Evolutionary conservation across 2,888 invertebrate species (phyloP), one percentile per base, ranked within the genome.

Genomic region (Sarcophaga carnaria): DNA sequence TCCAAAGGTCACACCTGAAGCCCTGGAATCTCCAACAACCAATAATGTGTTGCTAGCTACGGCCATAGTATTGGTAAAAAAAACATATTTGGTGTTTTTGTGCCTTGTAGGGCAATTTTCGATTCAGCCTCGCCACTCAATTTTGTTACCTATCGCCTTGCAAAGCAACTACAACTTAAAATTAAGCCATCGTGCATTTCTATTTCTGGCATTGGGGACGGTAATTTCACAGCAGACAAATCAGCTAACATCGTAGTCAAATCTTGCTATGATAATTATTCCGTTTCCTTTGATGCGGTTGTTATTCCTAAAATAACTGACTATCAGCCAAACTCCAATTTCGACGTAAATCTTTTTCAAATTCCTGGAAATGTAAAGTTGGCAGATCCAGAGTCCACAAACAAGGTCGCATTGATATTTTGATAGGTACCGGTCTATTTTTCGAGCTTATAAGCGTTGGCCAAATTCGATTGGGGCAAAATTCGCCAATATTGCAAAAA

Each of bases 361-460:
- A 88, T 89, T 37, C 88, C 89, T 5, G 0, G 66, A 59, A 88
- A 89, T 59, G 64, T 89, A 11, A 78, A 69, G 17, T 62, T 88
- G n/a, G 88, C 90, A 3, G 88, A 89, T 75, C 87, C 87, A 12
- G 12, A 71, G n/a, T 89, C 69, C 47, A 78, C 54, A 87, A 87
- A 63, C 72, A 75, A 1, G 84, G 85, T 25, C 85, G 77, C 10
- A 84, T 88, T 59, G 88, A 88, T 22, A 3, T 87, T 11, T 81
- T 88, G 11, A 82, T 89, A 49, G 88, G 89, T 4, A 88, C 86
- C n/a, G 81, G 63, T 22, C 11, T 88, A n/a, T 89, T 89, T 75
- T 88, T 81, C 70, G 86, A 89, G 14, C 63, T 88, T 12, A 64
- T 89, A 37, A 83, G 77, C 54, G 85, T 88, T 45, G 88, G 88